Evolutionary conservation across 2,888 invertebrate species (phyloP).

Genomic region (Furcula furcula): DNA sequence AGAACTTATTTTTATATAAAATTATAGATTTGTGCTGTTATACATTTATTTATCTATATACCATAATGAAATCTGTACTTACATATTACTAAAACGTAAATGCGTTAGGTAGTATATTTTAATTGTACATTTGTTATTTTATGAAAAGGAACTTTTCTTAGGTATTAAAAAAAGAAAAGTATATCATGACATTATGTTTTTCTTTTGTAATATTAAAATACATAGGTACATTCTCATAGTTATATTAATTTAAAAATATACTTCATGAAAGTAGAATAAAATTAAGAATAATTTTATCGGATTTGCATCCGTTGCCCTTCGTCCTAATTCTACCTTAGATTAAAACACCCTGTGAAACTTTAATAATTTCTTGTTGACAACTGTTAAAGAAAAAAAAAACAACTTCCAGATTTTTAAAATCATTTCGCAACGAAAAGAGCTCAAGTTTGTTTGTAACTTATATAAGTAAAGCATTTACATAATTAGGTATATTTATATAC

Average conservation of each 20-base stretch:
- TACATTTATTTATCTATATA: neutral
- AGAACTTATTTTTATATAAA: neutral
- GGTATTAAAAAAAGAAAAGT: too few relatives aligned
- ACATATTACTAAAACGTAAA: constrained; percentile 5
- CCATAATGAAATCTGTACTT: neutral
- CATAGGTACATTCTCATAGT: neutral
- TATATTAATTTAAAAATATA: neutral
- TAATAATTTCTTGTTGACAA: constrained; percentile 41
- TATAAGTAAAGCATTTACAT: constrained; percentile 32
- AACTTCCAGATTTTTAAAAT: constrained; percentile 27
- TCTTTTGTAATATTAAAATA: neutral
- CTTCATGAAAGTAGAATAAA: constrained; percentile 2
- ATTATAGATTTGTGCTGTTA: constrained; percentile 4
- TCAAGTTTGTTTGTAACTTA: constrained; percentile 5
- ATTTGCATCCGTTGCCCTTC: constrained; percentile 41
- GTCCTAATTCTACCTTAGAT: constrained; percentile 76
- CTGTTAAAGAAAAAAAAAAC: too few relatives aligned
- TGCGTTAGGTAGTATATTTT: constrained; percentile 6
- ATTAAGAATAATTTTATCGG: constrained; percentile 15
- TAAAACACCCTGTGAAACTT: constrained; percentile 76
- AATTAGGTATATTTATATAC: constrained; percentile 24
- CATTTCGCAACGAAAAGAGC: constrained; percentile 2
- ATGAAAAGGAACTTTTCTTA: constrained; percentile 39
- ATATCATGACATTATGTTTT: too few relatives aligned
- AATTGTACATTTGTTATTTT: constrained; percentile 5